These are phyloP conservation scores for Anniella stebbinsi DNA, from an alignment of 2,797 vertebrate genomes.

Conservation along the genomic window DNA sequence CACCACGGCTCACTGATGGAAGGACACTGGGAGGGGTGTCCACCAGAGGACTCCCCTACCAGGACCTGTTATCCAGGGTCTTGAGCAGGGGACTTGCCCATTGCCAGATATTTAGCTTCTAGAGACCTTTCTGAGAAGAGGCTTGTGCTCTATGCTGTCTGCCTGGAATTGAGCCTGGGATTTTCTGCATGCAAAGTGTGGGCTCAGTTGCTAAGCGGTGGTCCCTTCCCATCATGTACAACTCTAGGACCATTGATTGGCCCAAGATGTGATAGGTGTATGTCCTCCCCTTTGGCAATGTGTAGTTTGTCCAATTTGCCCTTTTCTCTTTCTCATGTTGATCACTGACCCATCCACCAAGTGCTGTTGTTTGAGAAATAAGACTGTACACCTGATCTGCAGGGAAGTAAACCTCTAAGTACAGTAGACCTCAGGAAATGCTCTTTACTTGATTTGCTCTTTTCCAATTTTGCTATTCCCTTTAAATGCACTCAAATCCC, in stretches of 20 bases:
- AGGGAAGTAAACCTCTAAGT: conserved; percentile 52
- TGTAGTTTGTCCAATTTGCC: conserved; percentile 69
- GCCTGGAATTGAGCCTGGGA: neutral
- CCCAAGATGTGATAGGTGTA: neutral
- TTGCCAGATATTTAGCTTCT: too few relatives aligned
- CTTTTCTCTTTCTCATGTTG: conserved; percentile 66
- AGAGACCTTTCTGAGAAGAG: too few relatives aligned
- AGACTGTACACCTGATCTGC: conserved; percentile 65
- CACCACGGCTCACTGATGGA: too few relatives aligned
- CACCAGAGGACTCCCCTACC: too few relatives aligned
- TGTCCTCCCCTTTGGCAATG: conserved; percentile 51
- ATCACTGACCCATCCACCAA: conserved; percentile 72
- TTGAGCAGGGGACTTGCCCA: too few relatives aligned
- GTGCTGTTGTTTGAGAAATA: conserved; percentile 70
- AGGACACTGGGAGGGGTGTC: too few relatives aligned
- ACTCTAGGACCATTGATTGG: neutral
- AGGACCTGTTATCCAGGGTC: too few relatives aligned
- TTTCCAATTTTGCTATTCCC: conserved; percentile 47
- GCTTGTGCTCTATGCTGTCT: too few relatives aligned
- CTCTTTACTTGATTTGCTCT: conserved; percentile 12
- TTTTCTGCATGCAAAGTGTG: neutral
- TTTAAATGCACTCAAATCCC: conserved; percentile 49
- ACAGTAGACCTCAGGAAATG: conserved; percentile 46
- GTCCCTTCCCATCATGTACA: too few relatives aligned
- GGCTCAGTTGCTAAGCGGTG: too few relatives aligned